Percentiles rank a stretch among this genome's conserved stretches.
Conservation (phyloP, 30 jellyfish, hydroid and myxozoan species). For the Aurelia aurita region DNA sequence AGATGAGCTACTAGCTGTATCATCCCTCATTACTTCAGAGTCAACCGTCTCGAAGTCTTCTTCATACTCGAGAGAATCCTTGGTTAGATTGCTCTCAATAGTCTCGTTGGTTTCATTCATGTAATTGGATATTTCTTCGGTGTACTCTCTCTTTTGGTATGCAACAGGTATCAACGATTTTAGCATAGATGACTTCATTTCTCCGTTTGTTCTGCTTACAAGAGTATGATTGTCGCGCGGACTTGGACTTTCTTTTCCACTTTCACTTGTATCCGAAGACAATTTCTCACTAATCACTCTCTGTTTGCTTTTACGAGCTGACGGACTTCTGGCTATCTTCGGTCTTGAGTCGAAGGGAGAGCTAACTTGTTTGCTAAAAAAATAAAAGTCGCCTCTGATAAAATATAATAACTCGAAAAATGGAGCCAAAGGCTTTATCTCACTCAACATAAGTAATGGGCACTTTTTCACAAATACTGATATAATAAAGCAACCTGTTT, state of each 20-base stretch:
- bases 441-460: too few relatives aligned
- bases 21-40: background rate
- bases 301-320: slow-evolving; percentile 70
- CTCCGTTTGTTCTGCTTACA: background rate
- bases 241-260: slow-evolving; percentile 58
- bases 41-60: slow-evolving; percentile 9
- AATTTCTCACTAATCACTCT: slow-evolving; percentile 20
- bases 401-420: background rate
- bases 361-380: slow-evolving; percentile 19
- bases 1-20: background rate
- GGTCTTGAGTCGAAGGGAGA: slow-evolving; percentile 87
- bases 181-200: too few relatives aligned
- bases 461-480: background rate
- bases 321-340: slow-evolving; percentile 73
- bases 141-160: background rate
- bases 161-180: background rate
- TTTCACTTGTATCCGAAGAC: slow-evolving; percentile 72
- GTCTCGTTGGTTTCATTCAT: background rate
- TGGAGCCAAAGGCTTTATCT: background rate
- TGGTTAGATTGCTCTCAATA: background rate
- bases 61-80: slow-evolving; percentile 29
- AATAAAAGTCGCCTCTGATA: background rate
- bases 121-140: background rate
- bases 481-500: background rate
- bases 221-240: slow-evolving; percentile 18